phyloP scores from a whole-genome alignment of 2,113 vertebrate species.

The Ivindomyrus marchei region DNA sequence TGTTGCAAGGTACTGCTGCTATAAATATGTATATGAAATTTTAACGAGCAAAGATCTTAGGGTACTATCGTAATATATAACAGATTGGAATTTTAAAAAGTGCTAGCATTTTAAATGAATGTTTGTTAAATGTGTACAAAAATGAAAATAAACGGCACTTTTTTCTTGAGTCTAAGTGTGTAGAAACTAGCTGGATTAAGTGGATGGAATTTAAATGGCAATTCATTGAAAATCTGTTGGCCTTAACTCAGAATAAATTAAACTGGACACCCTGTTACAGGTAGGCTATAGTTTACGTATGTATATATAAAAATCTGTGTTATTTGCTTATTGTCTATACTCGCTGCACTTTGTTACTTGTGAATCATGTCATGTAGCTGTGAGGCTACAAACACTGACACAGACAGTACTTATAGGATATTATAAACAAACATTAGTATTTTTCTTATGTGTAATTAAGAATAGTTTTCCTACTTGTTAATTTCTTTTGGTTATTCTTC shows the following conservation, averaged over 20 bases:
- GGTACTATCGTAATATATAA: conserved; percentile 6
- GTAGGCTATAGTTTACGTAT: neutral
- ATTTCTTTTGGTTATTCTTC: neutral
- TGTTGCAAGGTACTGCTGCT: neutral
- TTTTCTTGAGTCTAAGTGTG: conserved; percentile 8
- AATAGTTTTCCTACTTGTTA: neutral
- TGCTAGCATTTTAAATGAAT: conserved; percentile 14
- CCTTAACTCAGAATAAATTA: neutral
- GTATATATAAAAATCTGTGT: conserved; percentile 8
- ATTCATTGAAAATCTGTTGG: neutral
- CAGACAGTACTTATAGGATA: neutral
- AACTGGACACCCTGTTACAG: neutral
- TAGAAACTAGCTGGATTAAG: neutral
- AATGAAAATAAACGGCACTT: neutral
- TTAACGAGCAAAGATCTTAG: neutral
- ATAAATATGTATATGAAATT: conserved; percentile 11
- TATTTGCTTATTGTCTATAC: neutral
- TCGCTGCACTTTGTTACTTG: neutral
- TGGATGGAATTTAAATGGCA: neutral
- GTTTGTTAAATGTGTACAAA: conserved; percentile 14
- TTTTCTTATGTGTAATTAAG: neutral
- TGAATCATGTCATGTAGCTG: neutral
- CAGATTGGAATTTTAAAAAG: neutral
- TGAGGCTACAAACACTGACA: neutral
- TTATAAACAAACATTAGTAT: neutral